Conservation (phyloP, 2,888 invertebrate genomes). For the Mycalesis mineus region DNA sequence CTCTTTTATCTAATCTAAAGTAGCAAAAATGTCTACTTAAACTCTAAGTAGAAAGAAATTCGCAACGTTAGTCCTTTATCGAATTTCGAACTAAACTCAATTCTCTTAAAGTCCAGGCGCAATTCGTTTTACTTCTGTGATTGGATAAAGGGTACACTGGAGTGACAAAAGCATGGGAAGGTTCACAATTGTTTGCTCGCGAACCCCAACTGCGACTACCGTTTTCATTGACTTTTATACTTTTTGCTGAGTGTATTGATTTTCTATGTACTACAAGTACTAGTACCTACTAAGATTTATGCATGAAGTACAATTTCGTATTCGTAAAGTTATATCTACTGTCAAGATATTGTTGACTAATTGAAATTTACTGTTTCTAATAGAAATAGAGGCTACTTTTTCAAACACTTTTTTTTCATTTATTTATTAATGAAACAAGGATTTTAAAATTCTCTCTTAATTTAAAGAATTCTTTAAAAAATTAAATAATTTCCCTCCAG, state of each 20-base stretch:
- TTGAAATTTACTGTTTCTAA: too few species aligned
- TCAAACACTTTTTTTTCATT: too few species aligned
- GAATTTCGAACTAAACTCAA: slow-evolving; percentile 11
- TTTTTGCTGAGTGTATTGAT: slow-evolving; percentile 6
- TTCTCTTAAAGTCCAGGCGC: slow-evolving; percentile 23
- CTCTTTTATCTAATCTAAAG: neutral
- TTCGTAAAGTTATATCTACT: too few species aligned
- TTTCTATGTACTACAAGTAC: neutral
- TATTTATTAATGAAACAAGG: too few species aligned
- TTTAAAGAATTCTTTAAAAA: too few species aligned
- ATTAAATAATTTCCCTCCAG: too few species aligned
- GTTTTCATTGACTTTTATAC: slow-evolving; percentile 5
- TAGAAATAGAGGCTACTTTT: too few species aligned
- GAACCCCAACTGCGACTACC: slow-evolving; percentile 7
- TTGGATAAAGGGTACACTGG: slow-evolving; percentile 47
- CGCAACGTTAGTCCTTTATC: neutral
- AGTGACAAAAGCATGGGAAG: slow-evolving; percentile 32
- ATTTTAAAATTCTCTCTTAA: too few species aligned
- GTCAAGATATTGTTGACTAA: too few species aligned
- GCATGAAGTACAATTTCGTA: too few species aligned
- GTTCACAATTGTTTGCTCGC: slow-evolving; percentile 37
- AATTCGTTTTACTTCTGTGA: slow-evolving; percentile 34
- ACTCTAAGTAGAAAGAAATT: slow-evolving; percentile 1
- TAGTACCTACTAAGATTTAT: neutral
- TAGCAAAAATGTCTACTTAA: neutral